Evolutionary conservation across 2,113 vertebrate species (phyloP), one percentile per base, ranked within the genome.

Genomic region (Phyllostomus discolor): DNA sequence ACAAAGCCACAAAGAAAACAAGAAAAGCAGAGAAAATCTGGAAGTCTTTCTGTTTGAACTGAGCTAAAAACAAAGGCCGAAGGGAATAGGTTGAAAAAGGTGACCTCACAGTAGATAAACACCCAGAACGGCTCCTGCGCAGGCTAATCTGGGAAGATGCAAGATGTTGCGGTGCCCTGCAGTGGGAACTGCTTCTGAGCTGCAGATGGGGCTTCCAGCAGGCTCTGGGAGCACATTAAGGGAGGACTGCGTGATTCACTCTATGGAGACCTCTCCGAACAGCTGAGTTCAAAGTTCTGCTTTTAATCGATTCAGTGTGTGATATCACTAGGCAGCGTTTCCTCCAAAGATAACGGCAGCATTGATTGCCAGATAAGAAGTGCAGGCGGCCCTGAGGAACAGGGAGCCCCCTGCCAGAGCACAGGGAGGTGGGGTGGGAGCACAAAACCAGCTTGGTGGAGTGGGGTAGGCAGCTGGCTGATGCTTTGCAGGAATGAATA

Each of bases 271-370:
- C 93, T 76, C 90, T 94, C 95, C 88, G 92, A 98, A 94, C 15
- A 80, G 59, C 95, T 2, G 91, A 95, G 90, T 97, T 97, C 75
- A 95, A 97, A 91, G 50, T 91, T 64, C 43, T 96, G 85, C 95
- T 98, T 97, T 97, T 92, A 98, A 95, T 91, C 81, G 41, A 93
- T 97, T 97, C 88, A 8, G 84, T 88, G 72, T 97, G 57, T 75
- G 96, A 4, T 92, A 97, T 94, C 95, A 96, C 46, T 66, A 88
- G 90, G 96, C 72, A 98, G 94, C 96, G 28, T 38, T 81, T 88
- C 31, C 66, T 97, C 97, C 69, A 26, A 96, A 88, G 88, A 98
- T 90, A 96, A 83, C 83, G 72, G 97, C 64, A 96, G 91, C 96
- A 97, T 62, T 95, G 96, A 97, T 98, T 97, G 97, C 96, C 94